A percentile compares a stretch with the other conserved stretches of the same genome.
These are phyloP conservation scores for Tinea semifulvella DNA, from an alignment of 2,888 invertebrate species.

Conservation along the genomic window DNA sequence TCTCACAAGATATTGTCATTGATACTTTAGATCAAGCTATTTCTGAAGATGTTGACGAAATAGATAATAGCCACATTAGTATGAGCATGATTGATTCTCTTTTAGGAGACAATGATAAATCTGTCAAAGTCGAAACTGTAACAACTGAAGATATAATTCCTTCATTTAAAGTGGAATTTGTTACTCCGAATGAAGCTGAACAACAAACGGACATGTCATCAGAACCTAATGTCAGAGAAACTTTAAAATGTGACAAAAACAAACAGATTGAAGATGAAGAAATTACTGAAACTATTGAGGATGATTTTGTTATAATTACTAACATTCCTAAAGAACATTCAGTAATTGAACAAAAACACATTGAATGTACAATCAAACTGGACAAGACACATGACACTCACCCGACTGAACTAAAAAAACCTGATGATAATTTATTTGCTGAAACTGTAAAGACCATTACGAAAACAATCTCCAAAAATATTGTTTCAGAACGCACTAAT, in stretches of 20 bases:
- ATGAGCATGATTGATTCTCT: conserved; percentile 39
- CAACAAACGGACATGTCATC: too few species aligned
- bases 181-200: background rate
- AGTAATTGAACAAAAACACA: too few species aligned
- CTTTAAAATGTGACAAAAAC: background rate
- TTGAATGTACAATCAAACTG: too few species aligned
- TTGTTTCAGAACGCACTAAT: too few species aligned
- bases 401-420: too few species aligned
- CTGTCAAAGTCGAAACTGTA: background rate
- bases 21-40: background rate
- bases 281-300: background rate
- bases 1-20: background rate
- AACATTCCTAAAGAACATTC: background rate
- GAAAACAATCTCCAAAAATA: too few species aligned
- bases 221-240: too few species aligned
- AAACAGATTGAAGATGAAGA: background rate
- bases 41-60: conserved; percentile 18
- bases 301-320: conserved; percentile 8
- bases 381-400: too few species aligned
- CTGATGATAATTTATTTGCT: too few species aligned
- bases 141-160: conserved; percentile 1
- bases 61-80: conserved; percentile 36
- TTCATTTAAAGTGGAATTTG: background rate
- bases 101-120: conserved; percentile 26
- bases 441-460: too few species aligned